Percentiles rank a stretch among this genome's conserved stretches.
Conservation (phyloP, 2,888 invertebrate species). For the Norana najaformis region DNA sequence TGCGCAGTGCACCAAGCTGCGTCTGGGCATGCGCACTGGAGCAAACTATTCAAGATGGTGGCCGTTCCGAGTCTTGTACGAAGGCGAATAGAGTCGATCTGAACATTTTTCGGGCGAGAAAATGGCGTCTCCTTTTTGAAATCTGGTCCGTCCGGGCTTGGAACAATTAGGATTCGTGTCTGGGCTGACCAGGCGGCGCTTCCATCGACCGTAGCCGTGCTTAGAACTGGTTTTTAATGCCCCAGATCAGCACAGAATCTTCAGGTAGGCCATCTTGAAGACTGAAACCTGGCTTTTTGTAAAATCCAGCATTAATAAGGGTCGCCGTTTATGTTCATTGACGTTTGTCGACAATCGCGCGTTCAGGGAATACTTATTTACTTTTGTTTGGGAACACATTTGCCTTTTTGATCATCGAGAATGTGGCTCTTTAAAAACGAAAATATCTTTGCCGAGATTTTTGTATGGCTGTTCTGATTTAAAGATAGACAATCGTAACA, state of each 20-base stretch:
- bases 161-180: not conserved
- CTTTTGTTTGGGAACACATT: not conserved
- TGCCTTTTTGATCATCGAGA: not conserved
- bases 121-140: not conserved
- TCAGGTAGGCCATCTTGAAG: constrained; percentile 24
- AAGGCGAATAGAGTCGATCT: constrained; percentile 13
- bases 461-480: not conserved
- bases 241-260: not conserved
- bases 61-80: constrained; percentile 14
- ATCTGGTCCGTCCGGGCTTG: constrained; percentile 14
- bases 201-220: not conserved
- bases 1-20: constrained; percentile 20
- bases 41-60: constrained; percentile 23
- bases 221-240: not conserved
- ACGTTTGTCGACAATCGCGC: not conserved
- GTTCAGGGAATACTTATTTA: not conserved
- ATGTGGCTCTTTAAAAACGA: not conserved
- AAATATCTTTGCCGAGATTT: constrained; percentile 13
- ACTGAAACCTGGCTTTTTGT: not conserved
- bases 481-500: not conserved
- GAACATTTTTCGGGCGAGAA: not conserved
- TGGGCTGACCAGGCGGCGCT: constrained; percentile 6
- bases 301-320: not conserved
- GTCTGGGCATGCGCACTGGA: constrained; percentile 17
- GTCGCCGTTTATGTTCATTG: too few species aligned